Base-by-base conservation (phyloP, 2,888 invertebrate species). In the Melitaea athalia region DNA sequence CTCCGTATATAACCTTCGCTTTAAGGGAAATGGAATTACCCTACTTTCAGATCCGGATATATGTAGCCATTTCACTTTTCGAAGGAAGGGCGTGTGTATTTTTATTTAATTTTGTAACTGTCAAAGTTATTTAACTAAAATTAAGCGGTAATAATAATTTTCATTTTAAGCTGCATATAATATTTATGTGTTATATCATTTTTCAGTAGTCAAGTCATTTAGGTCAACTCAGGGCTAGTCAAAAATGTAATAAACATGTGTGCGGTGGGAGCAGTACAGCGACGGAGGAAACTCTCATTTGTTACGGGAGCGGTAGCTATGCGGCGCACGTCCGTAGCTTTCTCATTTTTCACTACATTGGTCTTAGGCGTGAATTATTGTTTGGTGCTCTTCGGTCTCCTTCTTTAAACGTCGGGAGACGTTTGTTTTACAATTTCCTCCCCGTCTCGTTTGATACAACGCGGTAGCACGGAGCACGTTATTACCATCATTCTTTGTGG, bases 271-370 rank as follows among this genome's bases (percentile, higher is more conserved):
- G 65, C 49, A 47, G 68, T 78, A 77, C 80, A 79, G 72, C 78
- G 78, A 81, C 79, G 83, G 81, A 85, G 85, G 85, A 86, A 86
- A 83, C 78, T 78, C 86, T 89, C 90, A 88, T 90, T 90, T 88
- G 88, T 91, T 87, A 89, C 84, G 79, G 80, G 79, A 77, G 75
- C 74, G 83, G 81, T 53, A 47, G 65, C 63, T 68, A 91, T 86
- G 86, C 91, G 77, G 80, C 81, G 83, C 91, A 91, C 92, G 92
- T 92, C 81, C 74, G 79, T 79, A 81, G 85, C 87, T 86, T 87
- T 86, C 91, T 89, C 91, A 92, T 92, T 92, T 92, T 92, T 91
- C 92, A 92, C 88, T 91, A 91, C 92, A 92, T 92, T 92, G 92
- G 88, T 89, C 91, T 90, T 90, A 89, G 90, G 88, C 91, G 90